A percentile compares a stretch with the other conserved stretches of the same genome.
Conservation (phyloP, 2,888 invertebrate species). For the Pristionchus exspectatus region DNA sequence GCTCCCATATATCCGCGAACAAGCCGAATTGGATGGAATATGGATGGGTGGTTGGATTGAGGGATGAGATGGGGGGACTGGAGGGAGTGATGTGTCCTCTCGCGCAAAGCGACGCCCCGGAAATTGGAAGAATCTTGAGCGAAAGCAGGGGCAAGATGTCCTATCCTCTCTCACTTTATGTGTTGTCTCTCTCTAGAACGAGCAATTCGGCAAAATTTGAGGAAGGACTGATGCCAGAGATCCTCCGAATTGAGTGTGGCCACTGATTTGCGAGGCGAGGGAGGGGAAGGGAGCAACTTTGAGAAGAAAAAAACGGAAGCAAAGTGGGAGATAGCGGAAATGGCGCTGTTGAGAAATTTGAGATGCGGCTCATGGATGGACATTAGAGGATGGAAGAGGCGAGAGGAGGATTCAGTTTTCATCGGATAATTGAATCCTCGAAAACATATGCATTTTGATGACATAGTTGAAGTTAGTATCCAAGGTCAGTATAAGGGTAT, state of each 20-base stretch:
- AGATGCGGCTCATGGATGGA: neutral
- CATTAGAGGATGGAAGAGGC: neutral
- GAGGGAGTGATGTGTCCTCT: neutral
- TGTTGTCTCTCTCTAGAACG: neutral
- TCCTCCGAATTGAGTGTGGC: neutral
- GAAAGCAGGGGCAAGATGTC: neutral
- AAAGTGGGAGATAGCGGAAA: slow-evolving; percentile 26
- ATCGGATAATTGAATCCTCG: too few species aligned
- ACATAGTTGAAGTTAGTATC: too few species aligned
- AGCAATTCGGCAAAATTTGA: neutral
- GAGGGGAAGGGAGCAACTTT: neutral
- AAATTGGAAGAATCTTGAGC: slow-evolving; percentile 13
- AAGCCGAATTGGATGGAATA: slow-evolving; percentile 14
- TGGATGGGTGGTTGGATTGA: slow-evolving; percentile 9
- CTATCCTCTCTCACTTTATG: neutral
- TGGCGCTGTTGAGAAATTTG: neutral
- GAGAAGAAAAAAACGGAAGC: neutral
- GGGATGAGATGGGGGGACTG: neutral
- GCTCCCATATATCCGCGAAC: neutral
- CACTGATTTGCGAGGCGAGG: neutral
- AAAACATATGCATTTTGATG: neutral
- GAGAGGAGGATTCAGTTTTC: neutral
- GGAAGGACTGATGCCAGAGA: neutral
- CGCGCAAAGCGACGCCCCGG: neutral
- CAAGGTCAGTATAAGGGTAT: too few species aligned